Base-by-base conservation (phyloP, 2,888 invertebrate species). In the Agrochola lychnidis region DNA sequence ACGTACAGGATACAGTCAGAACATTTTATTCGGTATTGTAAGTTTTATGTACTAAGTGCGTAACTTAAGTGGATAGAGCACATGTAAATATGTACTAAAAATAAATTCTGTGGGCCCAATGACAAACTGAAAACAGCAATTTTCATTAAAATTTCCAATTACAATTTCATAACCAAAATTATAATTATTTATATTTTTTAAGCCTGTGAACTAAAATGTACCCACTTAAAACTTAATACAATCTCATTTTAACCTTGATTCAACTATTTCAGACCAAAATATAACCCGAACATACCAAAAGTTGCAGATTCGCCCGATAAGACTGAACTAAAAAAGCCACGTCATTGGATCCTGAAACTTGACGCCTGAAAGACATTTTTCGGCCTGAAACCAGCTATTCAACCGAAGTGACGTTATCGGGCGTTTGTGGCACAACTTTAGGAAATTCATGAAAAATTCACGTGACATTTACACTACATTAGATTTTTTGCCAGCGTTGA, bases 351-450 rank as follows among this genome's bases (percentile, higher is more conserved):
- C 76, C 70, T 68, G 59, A 83, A 86, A 68, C 76, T 69, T 64
- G 71, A 83, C 75, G 76, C 48, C 70, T 71, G 25, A 74, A 84
- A 84, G 62, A 86, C 30, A 72, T 70, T 76, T 85, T 83, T 73
- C 68, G 63, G 79, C 59, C 70, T 72, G 53, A 75, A 76, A 76
- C 71, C 67, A 56, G 53, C 76, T 66, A 82, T 69, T 83, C 69
- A 69, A 30, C 4, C 45, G 25, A 40, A 56, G 57, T 67, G 80
- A 80, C 81, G 59, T 73, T 84, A 86, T 84, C 86, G 59, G 59
- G 1, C 53, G 45, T 45, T 62, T 64, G 74, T 48, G 68, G 10
- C 14, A 68, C 63, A 83, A 73, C 36, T 75, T 63, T 22, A 25
- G 30, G 57, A 68, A 79, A 75, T 68, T 86, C 73, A 73, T 68